A percentile compares a stretch with the other conserved stretches of the same genome.
phyloP scores from a whole-genome alignment of 2,797 vertebrate species.

The Lutjanus campechanus region DNA sequence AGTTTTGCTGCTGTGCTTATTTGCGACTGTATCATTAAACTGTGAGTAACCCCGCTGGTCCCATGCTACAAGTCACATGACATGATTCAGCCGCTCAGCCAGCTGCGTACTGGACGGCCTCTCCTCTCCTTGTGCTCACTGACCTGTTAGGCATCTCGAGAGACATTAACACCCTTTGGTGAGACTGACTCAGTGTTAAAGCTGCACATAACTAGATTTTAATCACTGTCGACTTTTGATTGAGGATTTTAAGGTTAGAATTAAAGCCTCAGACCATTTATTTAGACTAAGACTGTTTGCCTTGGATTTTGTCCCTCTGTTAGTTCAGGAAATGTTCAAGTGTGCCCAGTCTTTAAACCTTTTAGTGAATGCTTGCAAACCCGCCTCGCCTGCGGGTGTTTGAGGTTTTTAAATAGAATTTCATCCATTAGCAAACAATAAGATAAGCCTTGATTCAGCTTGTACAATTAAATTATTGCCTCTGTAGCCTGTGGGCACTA shows the following conservation, averaged over 20 bases:
- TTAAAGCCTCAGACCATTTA: background rate
- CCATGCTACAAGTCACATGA: slow-evolving; percentile 69
- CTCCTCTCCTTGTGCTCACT: slow-evolving; percentile 35
- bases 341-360: background rate
- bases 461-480: slow-evolving; percentile 24
- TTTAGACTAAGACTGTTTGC: background rate
- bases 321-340: slow-evolving; percentile 8
- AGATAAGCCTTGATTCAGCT: slow-evolving; percentile 25
- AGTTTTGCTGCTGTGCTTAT: background rate
- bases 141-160: slow-evolving; percentile 40
- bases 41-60: slow-evolving; percentile 28
- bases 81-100: slow-evolving; percentile 24
- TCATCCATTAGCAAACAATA: slow-evolving; percentile 38
- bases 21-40: slow-evolving; percentile 2
- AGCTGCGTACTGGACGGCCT: slow-evolving; percentile 24
- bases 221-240: background rate
- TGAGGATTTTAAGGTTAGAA: background rate
- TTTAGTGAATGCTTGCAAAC: slow-evolving; percentile 22
- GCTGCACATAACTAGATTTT: background rate
- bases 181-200: slow-evolving; percentile 11
- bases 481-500: slow-evolving; percentile 22
- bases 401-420: slow-evolving; percentile 42
- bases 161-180: slow-evolving; percentile 34
- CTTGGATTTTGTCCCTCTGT: background rate
- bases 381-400: background rate